These are phyloP conservation scores for Entomobrya multifasciata DNA, from an alignment of 2,888 invertebrate species.

Conservation along the genomic window DNA sequence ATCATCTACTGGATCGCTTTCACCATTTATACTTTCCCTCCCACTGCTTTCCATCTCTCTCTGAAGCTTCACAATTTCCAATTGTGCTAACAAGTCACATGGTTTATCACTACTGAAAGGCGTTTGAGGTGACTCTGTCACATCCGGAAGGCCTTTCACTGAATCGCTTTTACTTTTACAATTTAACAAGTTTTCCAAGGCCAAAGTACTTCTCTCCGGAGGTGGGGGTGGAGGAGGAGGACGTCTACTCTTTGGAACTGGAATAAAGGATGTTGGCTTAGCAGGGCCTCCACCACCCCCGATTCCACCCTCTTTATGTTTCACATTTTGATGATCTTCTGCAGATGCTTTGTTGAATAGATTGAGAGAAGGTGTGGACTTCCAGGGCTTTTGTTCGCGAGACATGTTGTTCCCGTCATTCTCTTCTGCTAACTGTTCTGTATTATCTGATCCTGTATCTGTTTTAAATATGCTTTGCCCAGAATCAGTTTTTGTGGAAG, in stretches of 20 bases:
- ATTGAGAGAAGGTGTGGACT: slow-evolving; percentile 58
- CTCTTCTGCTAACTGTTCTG: neutral
- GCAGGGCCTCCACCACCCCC: neutral
- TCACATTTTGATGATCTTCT: slow-evolving; percentile 7
- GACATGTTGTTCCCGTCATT: neutral
- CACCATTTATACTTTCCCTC: slow-evolving; percentile 31
- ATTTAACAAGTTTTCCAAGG: slow-evolving; percentile 59
- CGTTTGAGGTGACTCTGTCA: slow-evolving; percentile 71
- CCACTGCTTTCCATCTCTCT: slow-evolving; percentile 62
- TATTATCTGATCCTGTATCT: neutral
- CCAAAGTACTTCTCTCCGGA: slow-evolving; percentile 25
- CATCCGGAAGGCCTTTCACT: slow-evolving; percentile 69
- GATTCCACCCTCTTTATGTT: neutral
- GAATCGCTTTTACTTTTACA: slow-evolving; percentile 40
- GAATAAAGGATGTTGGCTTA: slow-evolving; percentile 51
- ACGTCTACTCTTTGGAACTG: slow-evolving; percentile 36
- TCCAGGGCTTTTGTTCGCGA: slow-evolving; percentile 57
- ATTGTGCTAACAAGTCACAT: slow-evolving; percentile 72
- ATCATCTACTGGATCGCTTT: slow-evolving; percentile 66
- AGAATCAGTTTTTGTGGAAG: slow-evolving; percentile 63
- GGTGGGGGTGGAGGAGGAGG: too few relatives aligned
- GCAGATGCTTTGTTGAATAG: slow-evolving; percentile 13
- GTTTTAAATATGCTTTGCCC: slow-evolving; percentile 57
- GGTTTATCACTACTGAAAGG: slow-evolving; percentile 70
- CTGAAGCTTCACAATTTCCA: slow-evolving; percentile 63